Percentiles rank a stretch among this genome's conserved stretches.
Evolutionary conservation across 2,888 invertebrate species (phyloP).

Genomic region (Mellilla xanthometata): DNA sequence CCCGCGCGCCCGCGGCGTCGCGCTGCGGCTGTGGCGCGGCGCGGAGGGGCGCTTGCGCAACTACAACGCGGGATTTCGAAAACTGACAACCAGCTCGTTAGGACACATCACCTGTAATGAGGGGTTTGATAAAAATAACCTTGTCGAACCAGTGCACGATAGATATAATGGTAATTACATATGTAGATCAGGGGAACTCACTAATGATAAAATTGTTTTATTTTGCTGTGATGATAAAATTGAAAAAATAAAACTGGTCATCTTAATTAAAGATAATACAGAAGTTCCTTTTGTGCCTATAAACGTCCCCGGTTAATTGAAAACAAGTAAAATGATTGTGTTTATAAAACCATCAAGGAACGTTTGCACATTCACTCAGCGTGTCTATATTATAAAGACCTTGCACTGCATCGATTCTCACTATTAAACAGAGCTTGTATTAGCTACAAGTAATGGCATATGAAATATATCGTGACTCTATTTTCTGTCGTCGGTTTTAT

Average conservation of each 20-base stretch:
- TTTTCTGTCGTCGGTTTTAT: conserved; percentile 4
- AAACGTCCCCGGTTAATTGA: too few species aligned
- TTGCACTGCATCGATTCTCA: not conserved
- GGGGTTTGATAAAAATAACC: conserved; percentile 2
- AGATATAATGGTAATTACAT: too few species aligned
- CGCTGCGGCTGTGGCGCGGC: conserved; percentile 31
- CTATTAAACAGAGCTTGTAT: conserved; percentile 1
- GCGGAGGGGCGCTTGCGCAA: conserved; percentile 54
- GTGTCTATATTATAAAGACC: not conserved
- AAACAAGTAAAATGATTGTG: not conserved
- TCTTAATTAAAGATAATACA: too few species aligned
- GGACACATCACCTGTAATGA: conserved; percentile 13
- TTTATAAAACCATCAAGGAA: not conserved
- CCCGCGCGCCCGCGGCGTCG: conserved; percentile 47
- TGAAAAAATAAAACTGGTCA: too few species aligned
- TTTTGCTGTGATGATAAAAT: too few species aligned
- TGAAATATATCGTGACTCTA: conserved; percentile 4
- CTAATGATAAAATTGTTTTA: too few species aligned
- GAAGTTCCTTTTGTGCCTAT: too few species aligned
- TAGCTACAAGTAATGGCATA: not conserved
- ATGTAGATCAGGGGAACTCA: too few species aligned
- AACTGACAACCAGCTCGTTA: conserved; percentile 42
- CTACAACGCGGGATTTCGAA: conserved; percentile 46
- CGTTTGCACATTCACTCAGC: not conserved
- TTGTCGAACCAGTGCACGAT: not conserved